phyloP scores from a whole-genome alignment of 2,113 vertebrate genomes.

The Bettongia penicillata region DNA sequence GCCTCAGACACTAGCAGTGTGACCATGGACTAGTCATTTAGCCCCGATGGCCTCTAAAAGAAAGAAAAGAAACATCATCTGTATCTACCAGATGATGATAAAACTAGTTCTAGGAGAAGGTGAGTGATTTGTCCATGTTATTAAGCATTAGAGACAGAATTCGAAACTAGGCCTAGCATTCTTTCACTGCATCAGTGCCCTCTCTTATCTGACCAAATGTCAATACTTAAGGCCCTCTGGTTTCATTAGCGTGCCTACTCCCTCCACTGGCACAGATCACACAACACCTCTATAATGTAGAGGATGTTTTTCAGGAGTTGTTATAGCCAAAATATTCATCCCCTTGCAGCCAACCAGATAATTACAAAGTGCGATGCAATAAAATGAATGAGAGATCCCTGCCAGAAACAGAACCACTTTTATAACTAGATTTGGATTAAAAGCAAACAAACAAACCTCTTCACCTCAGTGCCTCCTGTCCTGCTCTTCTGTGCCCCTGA shows the following conservation, averaged over 20 bases:
- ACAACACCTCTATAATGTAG: background rate
- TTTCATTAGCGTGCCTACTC: background rate
- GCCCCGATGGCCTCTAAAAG: no score
- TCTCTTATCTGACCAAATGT: background rate
- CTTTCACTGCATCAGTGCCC: background rate
- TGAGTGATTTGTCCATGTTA: background rate
- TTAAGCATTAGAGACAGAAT: rapidly evolving
- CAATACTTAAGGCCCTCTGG: background rate
- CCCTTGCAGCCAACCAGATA: background rate
- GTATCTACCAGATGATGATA: background rate
- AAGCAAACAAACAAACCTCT: background rate
- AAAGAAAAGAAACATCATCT: background rate
- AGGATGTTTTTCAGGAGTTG: background rate
- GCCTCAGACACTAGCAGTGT: no score
- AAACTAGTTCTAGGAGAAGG: background rate
- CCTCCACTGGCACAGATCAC: background rate
- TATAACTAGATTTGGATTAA: background rate
- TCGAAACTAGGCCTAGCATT: background rate
- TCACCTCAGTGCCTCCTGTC: background rate
- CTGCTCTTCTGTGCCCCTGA: background rate
- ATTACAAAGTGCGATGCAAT: background rate
- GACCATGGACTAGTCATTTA: no score
- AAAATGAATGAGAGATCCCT: background rate
- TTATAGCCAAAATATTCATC: constrained; percentile 49
- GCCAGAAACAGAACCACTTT: background rate